Percentiles rank a stretch among this genome's conserved stretches.
These are phyloP conservation scores for Myotis vivesi DNA, from an alignment of 2,797 vertebrate genomes.

Conservation along the genomic window DNA sequence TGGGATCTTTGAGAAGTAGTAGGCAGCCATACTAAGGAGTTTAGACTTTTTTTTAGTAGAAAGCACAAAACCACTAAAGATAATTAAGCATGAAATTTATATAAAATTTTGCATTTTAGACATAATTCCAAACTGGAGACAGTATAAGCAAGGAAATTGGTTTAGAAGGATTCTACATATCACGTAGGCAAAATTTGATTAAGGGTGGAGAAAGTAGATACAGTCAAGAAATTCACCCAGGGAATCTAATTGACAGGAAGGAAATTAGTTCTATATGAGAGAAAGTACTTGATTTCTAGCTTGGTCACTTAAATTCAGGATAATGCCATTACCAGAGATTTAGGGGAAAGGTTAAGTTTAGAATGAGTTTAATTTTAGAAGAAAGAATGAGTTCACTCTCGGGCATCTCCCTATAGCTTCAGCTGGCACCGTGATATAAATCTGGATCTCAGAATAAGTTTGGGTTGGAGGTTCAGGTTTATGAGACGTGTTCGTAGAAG, in stretches of 20 bases:
- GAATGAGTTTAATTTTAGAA: conserved; percentile 13
- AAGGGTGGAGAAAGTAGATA: not conserved
- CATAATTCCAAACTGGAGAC: not conserved
- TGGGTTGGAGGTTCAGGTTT: not conserved
- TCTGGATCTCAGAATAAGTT: conserved; percentile 8
- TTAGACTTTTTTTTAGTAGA: not conserved
- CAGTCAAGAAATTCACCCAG: not conserved
- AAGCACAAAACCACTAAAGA: conserved; percentile 13
- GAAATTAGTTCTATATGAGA: not conserved
- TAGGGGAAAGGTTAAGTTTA: not conserved
- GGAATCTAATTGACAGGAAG: not conserved
- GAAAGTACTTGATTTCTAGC: not conserved
- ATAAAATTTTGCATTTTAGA: conserved; percentile 13
- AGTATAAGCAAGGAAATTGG: not conserved
- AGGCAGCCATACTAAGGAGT: not conserved
- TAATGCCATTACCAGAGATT: not conserved
- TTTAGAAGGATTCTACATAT: not conserved
- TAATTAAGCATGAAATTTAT: not conserved
- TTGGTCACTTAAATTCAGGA: not conserved
- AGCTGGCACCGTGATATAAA: not conserved
- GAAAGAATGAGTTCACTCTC: not conserved
- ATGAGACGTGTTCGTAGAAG: not conserved
- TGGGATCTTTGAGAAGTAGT: not conserved
- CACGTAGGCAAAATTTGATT: not conserved
- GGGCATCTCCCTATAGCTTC: not conserved